These are phyloP conservation scores for Trichopria drosophilae DNA, from an alignment of 2,888 invertebrate species.

Conservation along the genomic window DNA sequence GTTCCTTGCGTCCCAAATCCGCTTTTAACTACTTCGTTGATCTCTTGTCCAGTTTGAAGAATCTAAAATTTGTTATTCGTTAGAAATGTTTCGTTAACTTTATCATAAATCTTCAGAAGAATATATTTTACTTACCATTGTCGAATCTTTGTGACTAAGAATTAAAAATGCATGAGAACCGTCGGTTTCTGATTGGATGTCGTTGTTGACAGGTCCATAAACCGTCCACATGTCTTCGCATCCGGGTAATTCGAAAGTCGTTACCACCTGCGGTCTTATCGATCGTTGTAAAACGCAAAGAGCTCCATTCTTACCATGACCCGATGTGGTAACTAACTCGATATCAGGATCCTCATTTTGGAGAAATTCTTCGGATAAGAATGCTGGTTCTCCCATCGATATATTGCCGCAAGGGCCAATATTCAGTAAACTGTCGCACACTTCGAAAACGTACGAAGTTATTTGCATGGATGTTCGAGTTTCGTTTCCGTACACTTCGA, in stretches of 20 bases:
- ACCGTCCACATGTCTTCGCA: constrained; percentile 97
- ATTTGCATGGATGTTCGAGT: constrained; percentile 82
- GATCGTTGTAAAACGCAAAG: constrained; percentile 86
- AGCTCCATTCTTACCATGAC: constrained; percentile 95
- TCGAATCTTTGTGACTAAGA: constrained; percentile 81
- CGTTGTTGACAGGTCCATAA: constrained; percentile 61
- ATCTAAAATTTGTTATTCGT: constrained; percentile 60
- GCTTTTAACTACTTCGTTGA: constrained; percentile 93
- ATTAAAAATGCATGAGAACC: constrained; percentile 84
- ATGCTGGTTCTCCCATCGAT: constrained; percentile 91
- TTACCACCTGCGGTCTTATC: constrained; percentile 80
- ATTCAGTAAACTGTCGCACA: constrained; percentile 93
- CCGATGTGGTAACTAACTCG: constrained; percentile 92
- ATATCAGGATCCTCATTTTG: constrained; percentile 70
- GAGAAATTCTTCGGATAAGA: constrained; percentile 75
- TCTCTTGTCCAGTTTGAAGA: constrained; percentile 93
- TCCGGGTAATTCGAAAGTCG: constrained; percentile 87
- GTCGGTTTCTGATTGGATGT: constrained; percentile 63
- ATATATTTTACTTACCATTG: too few relatives aligned
- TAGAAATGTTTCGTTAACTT: constrained; percentile 19
- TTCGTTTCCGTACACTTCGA: constrained; percentile 88
- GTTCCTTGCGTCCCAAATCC: constrained; percentile 89
- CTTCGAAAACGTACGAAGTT: constrained; percentile 86
- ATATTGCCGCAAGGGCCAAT: constrained; percentile 95
- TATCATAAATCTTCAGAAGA: too few relatives aligned